Evolutionary conservation across 2,888 invertebrate genomes (phyloP), one percentile per base, ranked within the genome.

Genomic region (Ormyrus nitidulus): DNA sequence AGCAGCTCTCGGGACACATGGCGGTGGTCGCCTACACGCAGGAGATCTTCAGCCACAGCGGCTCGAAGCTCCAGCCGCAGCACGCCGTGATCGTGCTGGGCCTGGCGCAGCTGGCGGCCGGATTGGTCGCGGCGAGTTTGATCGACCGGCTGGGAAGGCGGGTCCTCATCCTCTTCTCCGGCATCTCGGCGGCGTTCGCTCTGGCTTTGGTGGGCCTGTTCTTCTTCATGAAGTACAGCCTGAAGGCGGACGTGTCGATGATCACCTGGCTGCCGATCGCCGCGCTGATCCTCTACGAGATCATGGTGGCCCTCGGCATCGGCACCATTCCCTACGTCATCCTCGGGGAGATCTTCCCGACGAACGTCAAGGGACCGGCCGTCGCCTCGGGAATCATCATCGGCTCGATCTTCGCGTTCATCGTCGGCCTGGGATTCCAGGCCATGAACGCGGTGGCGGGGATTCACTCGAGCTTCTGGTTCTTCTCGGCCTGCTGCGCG

Each of bases 281-380:
- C 83, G 92, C 93, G 85, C 91, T 94, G 86, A 92, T 93, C 51
- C 91, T 92, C 82, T 94, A 93, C 90, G 93, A 93, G 90, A 92
- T 93, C 84, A 92, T 93, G 56, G 94, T 93, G 79, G 93, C 93
- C 4, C 91, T 94, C 86, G 94, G 94, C 13, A 91, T 93, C 86
- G 94, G 94, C 0, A 93, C 93, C 4, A 91, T 94, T 83, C 94
- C 94, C 49, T 94, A 93, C 86, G 92, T 93, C 59, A 92, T 94
- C 70, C 92, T 93, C 61, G 93, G 93, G 4, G 94, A 94, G 89
- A 91, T 94, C 86, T 93, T 95, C 87, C 93, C 95, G 61, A 91
- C 93, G 4, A 92, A 93, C 84, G 93, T 93, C 44, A 93, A 94
- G 85, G 93, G 94, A 0, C 92, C 93, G 80, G 94, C 94, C 0